Evolutionary conservation across 2,113 vertebrate genomes (phyloP).

Genomic region (Phrynocephalus versicolor): DNA sequence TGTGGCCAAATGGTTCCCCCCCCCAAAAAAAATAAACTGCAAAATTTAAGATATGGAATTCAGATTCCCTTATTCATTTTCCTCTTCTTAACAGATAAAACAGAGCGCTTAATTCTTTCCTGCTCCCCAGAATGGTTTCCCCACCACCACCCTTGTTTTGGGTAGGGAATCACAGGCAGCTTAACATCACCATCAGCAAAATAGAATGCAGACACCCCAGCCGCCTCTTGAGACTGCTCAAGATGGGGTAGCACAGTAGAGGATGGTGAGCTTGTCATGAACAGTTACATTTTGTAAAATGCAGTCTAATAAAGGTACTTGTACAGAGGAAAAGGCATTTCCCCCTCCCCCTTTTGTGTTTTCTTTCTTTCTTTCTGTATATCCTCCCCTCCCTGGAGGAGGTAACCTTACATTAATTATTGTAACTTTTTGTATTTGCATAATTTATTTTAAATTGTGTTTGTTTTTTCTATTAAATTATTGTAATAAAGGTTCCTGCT

Average conservation of each 20-base stretch:
- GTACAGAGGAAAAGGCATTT: not conserved
- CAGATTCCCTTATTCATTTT: not conserved
- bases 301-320: not conserved
- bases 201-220: not conserved
- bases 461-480: constrained; percentile 41
- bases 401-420: constrained; percentile 33
- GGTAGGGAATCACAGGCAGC: not conserved
- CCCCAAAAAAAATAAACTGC: not conserved
- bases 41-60: not conserved
- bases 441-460: constrained; percentile 35
- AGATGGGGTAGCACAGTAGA: too few relatives aligned
- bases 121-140: not conserved
- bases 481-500: constrained; percentile 33
- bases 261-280: not conserved
- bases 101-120: not conserved
- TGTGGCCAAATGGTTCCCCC: not conserved
- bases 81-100: not conserved
- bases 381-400: constrained; percentile 26
- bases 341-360: not conserved
- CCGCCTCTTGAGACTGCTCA: not conserved
- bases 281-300: not conserved
- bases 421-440: constrained; percentile 33
- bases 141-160: not conserved
- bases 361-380: not conserved
- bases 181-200: not conserved